Conservation (phyloP, 1,140 invertebrate species). For the Leptinotarsa texana region DNA sequence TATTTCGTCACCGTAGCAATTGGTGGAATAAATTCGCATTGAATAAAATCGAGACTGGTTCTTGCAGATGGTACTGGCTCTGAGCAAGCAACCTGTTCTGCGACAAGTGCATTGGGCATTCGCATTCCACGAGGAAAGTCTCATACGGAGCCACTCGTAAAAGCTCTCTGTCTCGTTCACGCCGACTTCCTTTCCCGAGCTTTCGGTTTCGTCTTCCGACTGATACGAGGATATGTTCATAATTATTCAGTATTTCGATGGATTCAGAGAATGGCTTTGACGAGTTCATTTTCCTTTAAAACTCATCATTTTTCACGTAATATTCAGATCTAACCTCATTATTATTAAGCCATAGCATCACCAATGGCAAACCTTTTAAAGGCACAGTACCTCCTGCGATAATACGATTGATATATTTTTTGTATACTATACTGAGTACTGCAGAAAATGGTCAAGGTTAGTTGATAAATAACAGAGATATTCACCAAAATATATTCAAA, state of each 20-base stretch:
- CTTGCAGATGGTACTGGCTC: conserved; percentile 9
- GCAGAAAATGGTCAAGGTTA: too few relatives aligned
- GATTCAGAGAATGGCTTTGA: too few relatives aligned
- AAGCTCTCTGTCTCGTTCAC: conserved; percentile 15
- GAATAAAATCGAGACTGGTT: conserved; percentile 24
- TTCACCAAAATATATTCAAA: too few relatives aligned
- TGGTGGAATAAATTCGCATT: conserved; percentile 22
- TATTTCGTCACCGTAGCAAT: conserved; percentile 26
- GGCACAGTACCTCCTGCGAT: too few relatives aligned
- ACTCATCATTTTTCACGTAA: too few relatives aligned
- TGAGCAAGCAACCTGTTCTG: conserved; percentile 25
- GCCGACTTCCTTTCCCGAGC: neutral
- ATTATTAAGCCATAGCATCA: too few relatives aligned
- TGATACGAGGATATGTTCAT: neutral
- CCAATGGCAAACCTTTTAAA: too few relatives aligned
- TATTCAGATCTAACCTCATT: too few relatives aligned
- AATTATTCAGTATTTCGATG: neutral
- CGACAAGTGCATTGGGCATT: conserved; percentile 19
- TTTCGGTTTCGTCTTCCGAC: conserved; percentile 7
- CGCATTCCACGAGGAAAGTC: conserved; percentile 22
- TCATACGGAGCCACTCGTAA: conserved; percentile 14
- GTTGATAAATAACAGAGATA: too few relatives aligned
- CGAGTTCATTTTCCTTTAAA: too few relatives aligned
- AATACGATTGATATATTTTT: too few relatives aligned
- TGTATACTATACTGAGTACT: too few relatives aligned